These are phyloP conservation scores for Drosophila mayaguana DNA, from an alignment of 2,888 invertebrate genomes.

Conservation along the genomic window DNA sequence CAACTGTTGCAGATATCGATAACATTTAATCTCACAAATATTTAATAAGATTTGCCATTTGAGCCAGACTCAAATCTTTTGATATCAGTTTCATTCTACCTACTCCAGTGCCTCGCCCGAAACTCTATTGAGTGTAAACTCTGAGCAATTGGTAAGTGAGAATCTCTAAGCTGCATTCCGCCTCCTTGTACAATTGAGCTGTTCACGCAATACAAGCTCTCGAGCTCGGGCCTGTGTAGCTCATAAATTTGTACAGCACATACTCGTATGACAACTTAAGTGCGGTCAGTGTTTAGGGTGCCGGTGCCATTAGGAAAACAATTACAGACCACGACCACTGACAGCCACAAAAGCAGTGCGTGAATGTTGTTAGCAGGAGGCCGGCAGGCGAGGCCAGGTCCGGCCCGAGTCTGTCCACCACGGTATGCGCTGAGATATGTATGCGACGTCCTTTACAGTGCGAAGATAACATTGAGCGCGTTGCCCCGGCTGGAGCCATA, in stretches of 20 bases:
- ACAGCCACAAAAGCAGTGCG: slow-evolving; percentile 59
- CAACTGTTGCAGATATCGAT: not conserved
- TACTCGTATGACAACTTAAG: slow-evolving; percentile 75
- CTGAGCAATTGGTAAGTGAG: not conserved
- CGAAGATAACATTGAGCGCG: slow-evolving; percentile 66
- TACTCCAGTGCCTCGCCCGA: too few species aligned
- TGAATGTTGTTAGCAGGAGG: slow-evolving; percentile 22
- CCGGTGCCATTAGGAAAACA: slow-evolving; percentile 75
- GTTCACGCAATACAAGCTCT: slow-evolving; percentile 10
- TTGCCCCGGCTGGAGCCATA: slow-evolving; percentile 66
- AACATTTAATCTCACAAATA: not conserved
- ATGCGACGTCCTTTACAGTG: slow-evolving; percentile 20
- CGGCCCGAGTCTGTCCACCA: slow-evolving; percentile 5
- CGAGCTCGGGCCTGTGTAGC: slow-evolving; percentile 17
- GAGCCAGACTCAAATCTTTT: not conserved
- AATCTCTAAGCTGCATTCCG: not conserved
- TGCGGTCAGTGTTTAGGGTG: slow-evolving; percentile 74
- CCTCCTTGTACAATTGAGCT: slow-evolving; percentile 15
- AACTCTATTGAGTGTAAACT: not conserved
- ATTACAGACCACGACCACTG: slow-evolving; percentile 70
- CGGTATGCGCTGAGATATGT: slow-evolving; percentile 29
- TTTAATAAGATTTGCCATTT: not conserved
- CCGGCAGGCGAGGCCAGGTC: not conserved
- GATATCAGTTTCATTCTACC: not conserved
- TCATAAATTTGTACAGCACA: slow-evolving; percentile 68